Evolutionary conservation across 2,797 vertebrate species (phyloP), one percentile per base, ranked within the genome.

Genomic region (Hoplostethus atlanticus): DNA sequence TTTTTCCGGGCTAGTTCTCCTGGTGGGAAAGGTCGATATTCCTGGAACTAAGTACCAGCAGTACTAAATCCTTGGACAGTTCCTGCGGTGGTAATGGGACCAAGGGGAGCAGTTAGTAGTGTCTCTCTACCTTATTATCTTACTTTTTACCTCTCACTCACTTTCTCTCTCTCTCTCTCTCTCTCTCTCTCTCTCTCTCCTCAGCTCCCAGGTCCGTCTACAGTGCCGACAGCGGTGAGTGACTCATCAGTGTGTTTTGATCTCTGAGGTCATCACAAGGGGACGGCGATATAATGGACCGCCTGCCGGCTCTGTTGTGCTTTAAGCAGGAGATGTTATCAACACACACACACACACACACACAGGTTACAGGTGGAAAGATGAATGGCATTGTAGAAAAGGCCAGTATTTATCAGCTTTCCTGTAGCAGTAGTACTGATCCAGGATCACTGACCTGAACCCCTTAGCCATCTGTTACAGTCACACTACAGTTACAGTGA

Each of bases 181-280:
- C n/a, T 44, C 34, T 66, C 6, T 71, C 31, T 81, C 52, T 82
- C 47, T 78, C 64, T 76, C 42, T 74, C 58, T 64, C 84, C 92
- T 84, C 94, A 99, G 97, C 97, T 90, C 95, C 96, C 56, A 94
- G 94, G 63, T 96, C 92, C 0, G 91, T 95, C 76, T 96, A 95
- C 92, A 94, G 96, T 77, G 92, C 95, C 0, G 97, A 98, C 91
- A 97, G 95, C 0, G 96, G 98, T 99, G 94, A 90, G 97, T 96
- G 65, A 46, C 42, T 81, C 69, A 84, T 83, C 67, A 36, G 16
- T 63, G 57, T 68, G 38, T 86, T 80, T 76, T 77, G 42, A 77
- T 79, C 68, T 81, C 31, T 72, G 67, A 68, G 81, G 84, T 89
- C 55, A 68, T 84, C 64, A 81, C 53, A 59, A 54, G 54, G 64